phyloP scores from a whole-genome alignment of 2,888 invertebrate species.

The Anarsia innoxiella region DNA sequence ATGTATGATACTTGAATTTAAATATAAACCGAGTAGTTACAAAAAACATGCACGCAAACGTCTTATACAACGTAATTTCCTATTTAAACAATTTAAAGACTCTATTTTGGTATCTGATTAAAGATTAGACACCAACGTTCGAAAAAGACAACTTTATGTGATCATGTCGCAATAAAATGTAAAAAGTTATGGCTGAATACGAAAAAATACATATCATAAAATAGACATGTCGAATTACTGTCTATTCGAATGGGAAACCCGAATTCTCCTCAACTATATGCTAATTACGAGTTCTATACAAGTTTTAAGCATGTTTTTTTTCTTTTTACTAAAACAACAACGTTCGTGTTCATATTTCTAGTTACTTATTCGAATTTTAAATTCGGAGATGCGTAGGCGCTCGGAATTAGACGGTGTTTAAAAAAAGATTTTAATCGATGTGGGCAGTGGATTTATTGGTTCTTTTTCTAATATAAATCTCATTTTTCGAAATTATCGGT shows the following conservation, averaged over 20 bases:
- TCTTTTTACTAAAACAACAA: constrained; percentile 23
- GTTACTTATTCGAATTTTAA: constrained; percentile 39
- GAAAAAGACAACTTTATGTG: constrained; percentile 51
- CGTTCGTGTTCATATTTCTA: constrained; percentile 43
- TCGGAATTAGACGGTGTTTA: constrained; percentile 53
- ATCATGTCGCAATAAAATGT: constrained; percentile 46
- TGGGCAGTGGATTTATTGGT: constrained; percentile 61
- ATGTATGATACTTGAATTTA: too few species aligned
- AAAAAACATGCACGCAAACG: too few species aligned
- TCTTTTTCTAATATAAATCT: constrained; percentile 51
- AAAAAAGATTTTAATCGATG: constrained; percentile 60
- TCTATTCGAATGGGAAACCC: constrained; percentile 54
- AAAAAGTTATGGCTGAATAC: constrained; percentile 45
- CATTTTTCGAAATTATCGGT: constrained; percentile 47
- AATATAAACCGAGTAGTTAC: too few species aligned
- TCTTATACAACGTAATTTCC: too few species aligned
- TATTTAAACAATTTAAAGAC: too few species aligned
- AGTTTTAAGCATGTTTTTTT: too few species aligned
- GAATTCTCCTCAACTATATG: constrained; percentile 46
- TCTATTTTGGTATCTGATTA: constrained; percentile 36
- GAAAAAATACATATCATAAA: constrained; percentile 56
- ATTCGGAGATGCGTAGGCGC: constrained; percentile 61
- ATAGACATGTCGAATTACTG: constrained; percentile 49
- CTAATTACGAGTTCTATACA: constrained; percentile 47
- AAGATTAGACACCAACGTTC: constrained; percentile 39